These are phyloP conservation scores for Calameuta filiformis DNA, from an alignment of 2,888 invertebrate species.

Conservation along the genomic window DNA sequence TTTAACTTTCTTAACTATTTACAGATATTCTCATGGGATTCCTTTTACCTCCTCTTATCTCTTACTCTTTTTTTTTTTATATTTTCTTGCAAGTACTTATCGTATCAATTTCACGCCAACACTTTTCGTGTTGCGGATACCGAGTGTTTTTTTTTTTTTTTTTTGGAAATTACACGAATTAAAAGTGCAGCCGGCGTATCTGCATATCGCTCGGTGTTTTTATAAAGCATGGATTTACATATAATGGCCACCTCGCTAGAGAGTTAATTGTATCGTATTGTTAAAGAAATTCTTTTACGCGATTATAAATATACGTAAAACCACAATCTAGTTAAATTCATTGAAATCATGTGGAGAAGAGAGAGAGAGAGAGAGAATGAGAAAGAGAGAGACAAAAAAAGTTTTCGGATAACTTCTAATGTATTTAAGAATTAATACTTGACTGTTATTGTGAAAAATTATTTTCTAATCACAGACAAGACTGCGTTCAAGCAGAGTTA, in stretches of 20 bases:
- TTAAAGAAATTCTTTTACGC: slow-evolving; percentile 24
- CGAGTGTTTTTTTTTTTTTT: not conserved
- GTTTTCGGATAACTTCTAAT: not conserved
- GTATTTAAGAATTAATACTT: not conserved
- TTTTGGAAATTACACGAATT: not conserved
- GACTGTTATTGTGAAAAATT: not conserved
- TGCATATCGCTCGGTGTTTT: slow-evolving; percentile 23
- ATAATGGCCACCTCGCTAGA: slow-evolving; percentile 29
- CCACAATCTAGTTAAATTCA: not conserved
- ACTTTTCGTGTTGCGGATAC: not conserved
- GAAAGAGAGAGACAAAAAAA: not conserved
- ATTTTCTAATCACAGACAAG: not conserved
- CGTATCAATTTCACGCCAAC: not conserved
- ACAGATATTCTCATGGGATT: not conserved
- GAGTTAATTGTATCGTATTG: not conserved
- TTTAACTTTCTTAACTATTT: not conserved
- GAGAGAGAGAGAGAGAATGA: not conserved
- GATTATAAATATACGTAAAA: slow-evolving; percentile 23
- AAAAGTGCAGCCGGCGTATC: slow-evolving; percentile 33
- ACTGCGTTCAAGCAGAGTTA: not conserved
- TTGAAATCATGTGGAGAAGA: not conserved
- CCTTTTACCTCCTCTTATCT: not conserved
- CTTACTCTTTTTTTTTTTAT: not conserved
- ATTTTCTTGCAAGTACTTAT: not conserved
- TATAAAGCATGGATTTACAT: slow-evolving; percentile 50